Evolutionary conservation across 2,888 invertebrate species (phyloP), one percentile per base, ranked within the genome.

Genomic region (Lacanobia oleracea): DNA sequence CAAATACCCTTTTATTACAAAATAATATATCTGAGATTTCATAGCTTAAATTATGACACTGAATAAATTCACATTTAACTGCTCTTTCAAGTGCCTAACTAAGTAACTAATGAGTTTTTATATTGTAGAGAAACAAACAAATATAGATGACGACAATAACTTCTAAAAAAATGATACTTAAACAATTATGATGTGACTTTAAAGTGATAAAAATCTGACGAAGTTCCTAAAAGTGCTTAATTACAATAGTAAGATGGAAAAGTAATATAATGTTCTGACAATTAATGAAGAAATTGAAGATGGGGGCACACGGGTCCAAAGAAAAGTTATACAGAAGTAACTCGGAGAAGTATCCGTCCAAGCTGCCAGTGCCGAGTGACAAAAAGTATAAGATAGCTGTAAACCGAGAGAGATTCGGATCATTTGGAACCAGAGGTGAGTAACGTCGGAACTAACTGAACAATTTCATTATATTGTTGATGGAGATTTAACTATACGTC

Each of bases 231-330:
- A 83, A 85, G 88, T 89, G 86, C 82, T 79, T 85, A 86, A 81
- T 82, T 84, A 79, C 73, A 61, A 64, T 83, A 85, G 77, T 79
- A 85, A 82, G 85, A 84, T 86, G 85, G 67, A 77, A 70, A 75
- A 67, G 67, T 74, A 69, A 71, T 87, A 90, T 77, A 86, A 93
- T 93, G 94, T 86, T 87, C 84, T 91, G 86, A 91, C 86, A 88
- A 87, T 93, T 91, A 78, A 93, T 93, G 93, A 94, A 91, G 91
- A 89, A 90, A 84, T 86, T 89, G 89, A 97, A 94, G 91, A 98
- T 98, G 98, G 98, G 98, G 87, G 97, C 97, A 84, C 97, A 97
- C 94, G 97, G 97, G 89, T 97, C 97, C 75, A 98, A 97, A 96
- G 97, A 97, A 93, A 97, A 97, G 94, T 95, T 97, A 81, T 96